Evolutionary conservation across 2,797 vertebrate species (phyloP).

Genomic region (Saxicola maurus): DNA sequence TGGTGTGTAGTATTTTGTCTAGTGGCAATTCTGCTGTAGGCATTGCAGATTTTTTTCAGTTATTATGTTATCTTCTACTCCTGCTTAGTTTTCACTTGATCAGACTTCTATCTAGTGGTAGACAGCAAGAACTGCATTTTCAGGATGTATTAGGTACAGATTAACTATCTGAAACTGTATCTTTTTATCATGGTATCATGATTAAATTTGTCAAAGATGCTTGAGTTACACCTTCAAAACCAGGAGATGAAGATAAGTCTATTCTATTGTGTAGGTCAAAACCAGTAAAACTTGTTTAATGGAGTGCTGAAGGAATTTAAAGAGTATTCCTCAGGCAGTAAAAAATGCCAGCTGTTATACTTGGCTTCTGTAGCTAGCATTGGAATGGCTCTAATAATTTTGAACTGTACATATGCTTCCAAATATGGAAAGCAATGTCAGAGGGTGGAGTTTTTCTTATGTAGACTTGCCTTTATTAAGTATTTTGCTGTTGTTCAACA

Average conservation of each 20-base stretch:
- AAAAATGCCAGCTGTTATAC: not conserved
- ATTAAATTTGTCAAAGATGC: not conserved
- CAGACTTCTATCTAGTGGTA: constrained; percentile 55
- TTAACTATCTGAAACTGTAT: not conserved
- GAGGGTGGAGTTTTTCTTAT: not conserved
- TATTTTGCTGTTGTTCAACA: not conserved
- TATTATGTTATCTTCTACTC: not conserved
- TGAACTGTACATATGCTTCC: not conserved
- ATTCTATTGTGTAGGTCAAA: not conserved
- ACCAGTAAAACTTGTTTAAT: not conserved
- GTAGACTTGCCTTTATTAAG: not conserved
- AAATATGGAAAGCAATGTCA: not conserved
- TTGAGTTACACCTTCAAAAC: not conserved
- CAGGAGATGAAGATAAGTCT: not conserved
- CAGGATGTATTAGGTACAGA: not conserved
- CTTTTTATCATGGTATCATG: not conserved
- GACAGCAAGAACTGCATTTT: constrained; percentile 28
- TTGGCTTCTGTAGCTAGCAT: not conserved
- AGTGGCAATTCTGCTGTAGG: not conserved
- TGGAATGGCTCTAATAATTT: not conserved
- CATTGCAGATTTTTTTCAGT: not conserved
- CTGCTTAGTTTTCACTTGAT: constrained; percentile 3
- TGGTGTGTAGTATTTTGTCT: not conserved
- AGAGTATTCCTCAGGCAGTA: not conserved
- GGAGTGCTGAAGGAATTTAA: not conserved